Evolutionary conservation across 2,113 vertebrate species (phyloP), one percentile per base, ranked within the genome.

Genomic region (Microtus oregoni): DNA sequence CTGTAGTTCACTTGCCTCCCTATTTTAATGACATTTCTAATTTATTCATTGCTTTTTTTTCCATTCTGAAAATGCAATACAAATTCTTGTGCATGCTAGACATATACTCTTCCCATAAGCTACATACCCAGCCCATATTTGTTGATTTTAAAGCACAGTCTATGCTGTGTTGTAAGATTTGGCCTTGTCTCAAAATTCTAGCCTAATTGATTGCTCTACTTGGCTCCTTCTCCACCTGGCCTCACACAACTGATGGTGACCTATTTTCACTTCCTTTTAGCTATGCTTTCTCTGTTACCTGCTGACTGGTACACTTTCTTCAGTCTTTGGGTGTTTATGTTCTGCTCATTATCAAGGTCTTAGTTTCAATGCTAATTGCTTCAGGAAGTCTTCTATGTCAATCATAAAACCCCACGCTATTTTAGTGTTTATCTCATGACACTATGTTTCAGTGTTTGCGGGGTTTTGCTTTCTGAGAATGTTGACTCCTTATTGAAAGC

Each of bases 311-410:
- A 68, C n/a, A 35, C 67, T 90, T 41, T 22, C 79, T 85, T 63
- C 75, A 35, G n/a, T 88, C 47, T 86, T 79, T 61, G 20, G 65
- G n/a, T 96, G 9, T 58, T 89, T 95, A 61, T 41, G 22, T 52
- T 82, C 41, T 82, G 35, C 73, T 97, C 32, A 67, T 87, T 67
- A 61, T 88, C 41, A 30, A 95, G 73, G 30, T 89, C 77, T 78
- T 73, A 38, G 11, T 81, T n/a, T 94, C 67, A 92, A 83, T 94
- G 41, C 15, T 50, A 76, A 8, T 78, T 93, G n/a, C 47, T 90
- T 67, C 30, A 87, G 17, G 73, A 93, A 97, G 38, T 41, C 38
- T 89, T 94, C 63, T 77, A 41, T 87, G 14, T 55, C 41, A 92
- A 22, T 41, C 22, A 41, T 52, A 67, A n/a, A 81, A 91, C 1